Base-by-base conservation (phyloP, 1,140 invertebrate species). In the Parasteatoda tepidariorum region DNA sequence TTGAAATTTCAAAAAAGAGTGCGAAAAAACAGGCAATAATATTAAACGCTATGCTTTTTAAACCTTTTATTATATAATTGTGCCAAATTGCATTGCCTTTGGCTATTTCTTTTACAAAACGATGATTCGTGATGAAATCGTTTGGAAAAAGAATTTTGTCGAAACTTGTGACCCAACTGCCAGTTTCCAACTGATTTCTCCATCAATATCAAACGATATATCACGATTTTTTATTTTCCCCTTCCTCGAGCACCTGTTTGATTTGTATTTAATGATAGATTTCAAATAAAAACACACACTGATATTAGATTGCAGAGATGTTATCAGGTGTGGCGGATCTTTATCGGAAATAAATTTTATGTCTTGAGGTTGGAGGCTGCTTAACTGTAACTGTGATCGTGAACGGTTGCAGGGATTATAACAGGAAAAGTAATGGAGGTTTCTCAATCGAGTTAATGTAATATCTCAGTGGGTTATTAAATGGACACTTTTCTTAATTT, bases 211-310 rank as follows among this genome's bases (percentile, higher is more conserved):
- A 11, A 30, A 34, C 0, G n/a, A 57, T 68, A 79, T 68, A 68
- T 79, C 76, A 79, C 76, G 76, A 68, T 68, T 79, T 31, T 26
- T 61, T 31, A 41, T 2, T 66, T 30, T 34, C 55, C 30, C n/a
- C n/a, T 38, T 34, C 64, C 9, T 34, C 11, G n/a, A 41, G n/a
- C 64, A 68, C 62, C 76, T 38, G 64, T 59, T 26, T 26, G 28
- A 79, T 78, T 15, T 30, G 61, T 78, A 41, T 64, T 66, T 78
- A 78, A 78, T 66, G 74, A 54, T 24, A 78, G 74, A 67, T 78
- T 54, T 3, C 28, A 61, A 54, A 22, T 54, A 15, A 7, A 54
- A 78, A 54, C 61, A 66, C 26, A 48, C 9, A 54, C 34, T 31
- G 41, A 31, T 2, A 59, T 31, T 13, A 15, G 22, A n/a, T 18